phyloP scores from a whole-genome alignment of 2,113 vertebrate species.

The Chionis minor region DNA sequence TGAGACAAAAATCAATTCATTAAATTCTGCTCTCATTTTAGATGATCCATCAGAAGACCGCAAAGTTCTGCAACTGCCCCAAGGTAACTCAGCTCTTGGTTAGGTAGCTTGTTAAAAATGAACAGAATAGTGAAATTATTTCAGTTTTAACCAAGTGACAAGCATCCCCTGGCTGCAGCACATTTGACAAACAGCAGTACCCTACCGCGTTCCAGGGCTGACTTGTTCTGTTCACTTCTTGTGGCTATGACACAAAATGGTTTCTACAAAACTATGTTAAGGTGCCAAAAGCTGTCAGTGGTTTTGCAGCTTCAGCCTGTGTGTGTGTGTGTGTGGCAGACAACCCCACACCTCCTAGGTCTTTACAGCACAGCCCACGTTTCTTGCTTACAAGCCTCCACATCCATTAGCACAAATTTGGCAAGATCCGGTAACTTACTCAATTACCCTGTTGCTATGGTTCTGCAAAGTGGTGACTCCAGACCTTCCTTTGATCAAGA shows the following conservation, averaged over 20 bases:
- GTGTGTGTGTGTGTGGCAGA: neutral
- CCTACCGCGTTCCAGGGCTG: neutral
- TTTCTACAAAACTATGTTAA: neutral
- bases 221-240: neutral
- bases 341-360: neutral
- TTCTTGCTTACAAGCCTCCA: neutral
- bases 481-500: neutral
- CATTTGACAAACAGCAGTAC: neutral
- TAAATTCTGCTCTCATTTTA: neutral
- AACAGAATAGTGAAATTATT: neutral
- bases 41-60: neutral
- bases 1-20: neutral
- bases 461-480: neutral
- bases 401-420: neutral
- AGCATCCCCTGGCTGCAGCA: neutral
- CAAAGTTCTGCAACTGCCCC: neutral
- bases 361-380: neutral
- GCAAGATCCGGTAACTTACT: neutral
- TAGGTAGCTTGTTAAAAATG: neutral
- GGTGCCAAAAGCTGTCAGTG: slow-evolving; percentile 7
- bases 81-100: neutral
- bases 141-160: neutral
- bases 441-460: neutral
- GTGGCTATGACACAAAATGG: neutral
- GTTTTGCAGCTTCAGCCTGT: neutral